phyloP scores from a whole-genome alignment of 1,140 invertebrate species.

The Drosophila sucinea region DNA sequence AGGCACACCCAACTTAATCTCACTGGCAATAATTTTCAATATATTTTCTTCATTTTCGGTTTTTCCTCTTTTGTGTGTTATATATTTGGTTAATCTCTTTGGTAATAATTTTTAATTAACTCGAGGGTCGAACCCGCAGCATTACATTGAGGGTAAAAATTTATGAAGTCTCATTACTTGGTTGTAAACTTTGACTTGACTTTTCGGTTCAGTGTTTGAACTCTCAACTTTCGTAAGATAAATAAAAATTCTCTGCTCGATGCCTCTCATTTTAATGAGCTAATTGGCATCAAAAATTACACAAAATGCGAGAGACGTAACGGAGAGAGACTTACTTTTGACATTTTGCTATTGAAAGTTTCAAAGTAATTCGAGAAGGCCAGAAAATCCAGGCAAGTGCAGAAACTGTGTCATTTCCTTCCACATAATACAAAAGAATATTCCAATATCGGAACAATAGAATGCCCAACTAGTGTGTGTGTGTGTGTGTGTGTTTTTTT shows the following conservation, averaged over 20 bases:
- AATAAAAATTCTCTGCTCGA: neutral
- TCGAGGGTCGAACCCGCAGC: conserved; percentile 21
- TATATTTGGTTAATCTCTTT: conserved; percentile 29
- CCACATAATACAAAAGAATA: conserved; percentile 1
- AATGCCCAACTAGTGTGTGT: neutral
- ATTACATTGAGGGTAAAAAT: conserved; percentile 12
- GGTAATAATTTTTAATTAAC: conserved; percentile 36
- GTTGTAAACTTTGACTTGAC: conserved; percentile 19
- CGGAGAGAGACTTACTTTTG: neutral
- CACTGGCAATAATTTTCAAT: conserved; percentile 17
- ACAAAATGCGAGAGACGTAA: neutral
- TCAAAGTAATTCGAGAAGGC: neutral
- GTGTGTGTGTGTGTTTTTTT: conserved; percentile 6
- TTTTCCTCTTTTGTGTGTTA: neutral
- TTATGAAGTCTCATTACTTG: conserved; percentile 17
- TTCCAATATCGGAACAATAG: conserved; percentile 9
- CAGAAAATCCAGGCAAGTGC: neutral
- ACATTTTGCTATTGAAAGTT: neutral
- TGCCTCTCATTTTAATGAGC: conserved; percentile 1
- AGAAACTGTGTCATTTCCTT: neutral
- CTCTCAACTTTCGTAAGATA: conserved; percentile 6
- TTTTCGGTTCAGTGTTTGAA: conserved; percentile 10
- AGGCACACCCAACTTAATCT: conserved; percentile 4
- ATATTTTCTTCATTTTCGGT: conserved; percentile 11
- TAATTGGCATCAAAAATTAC: conserved; percentile 9